Conservation (phyloP, 2,113 vertebrate genomes). For the Vulpes lagopus region DNA sequence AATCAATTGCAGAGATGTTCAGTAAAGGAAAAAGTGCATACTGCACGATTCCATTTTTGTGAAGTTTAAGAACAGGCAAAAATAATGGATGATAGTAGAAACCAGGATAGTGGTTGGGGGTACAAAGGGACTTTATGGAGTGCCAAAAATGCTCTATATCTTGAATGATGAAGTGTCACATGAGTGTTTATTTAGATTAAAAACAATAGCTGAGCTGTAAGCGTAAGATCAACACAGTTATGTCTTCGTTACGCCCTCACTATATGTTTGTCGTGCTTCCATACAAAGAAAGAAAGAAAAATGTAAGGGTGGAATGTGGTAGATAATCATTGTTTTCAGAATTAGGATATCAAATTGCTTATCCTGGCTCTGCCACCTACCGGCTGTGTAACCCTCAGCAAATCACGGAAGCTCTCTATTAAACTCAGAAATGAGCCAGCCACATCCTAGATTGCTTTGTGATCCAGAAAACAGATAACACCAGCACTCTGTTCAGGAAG, state of each 20-base stretch:
- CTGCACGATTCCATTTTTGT: background rate
- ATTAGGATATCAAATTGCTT: background rate
- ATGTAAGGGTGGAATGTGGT: background rate
- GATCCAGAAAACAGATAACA: background rate
- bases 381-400: background rate
- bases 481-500: background rate
- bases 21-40: background rate
- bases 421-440: background rate
- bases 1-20: background rate
- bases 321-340: background rate
- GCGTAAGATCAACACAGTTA: background rate
- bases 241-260: background rate
- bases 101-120: background rate
- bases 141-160: background rate
- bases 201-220: background rate
- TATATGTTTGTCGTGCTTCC: background rate
- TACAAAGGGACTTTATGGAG: background rate
- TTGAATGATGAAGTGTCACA: background rate
- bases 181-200: background rate
- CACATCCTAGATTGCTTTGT: background rate
- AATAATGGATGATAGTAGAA: background rate
- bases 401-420: background rate
- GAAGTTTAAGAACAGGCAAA: constrained; percentile 12
- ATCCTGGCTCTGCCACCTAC: background rate
- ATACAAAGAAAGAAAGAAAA: background rate